phyloP scores from a whole-genome alignment of 2,797 vertebrate genomes.

The Sciurus carolinensis region DNA sequence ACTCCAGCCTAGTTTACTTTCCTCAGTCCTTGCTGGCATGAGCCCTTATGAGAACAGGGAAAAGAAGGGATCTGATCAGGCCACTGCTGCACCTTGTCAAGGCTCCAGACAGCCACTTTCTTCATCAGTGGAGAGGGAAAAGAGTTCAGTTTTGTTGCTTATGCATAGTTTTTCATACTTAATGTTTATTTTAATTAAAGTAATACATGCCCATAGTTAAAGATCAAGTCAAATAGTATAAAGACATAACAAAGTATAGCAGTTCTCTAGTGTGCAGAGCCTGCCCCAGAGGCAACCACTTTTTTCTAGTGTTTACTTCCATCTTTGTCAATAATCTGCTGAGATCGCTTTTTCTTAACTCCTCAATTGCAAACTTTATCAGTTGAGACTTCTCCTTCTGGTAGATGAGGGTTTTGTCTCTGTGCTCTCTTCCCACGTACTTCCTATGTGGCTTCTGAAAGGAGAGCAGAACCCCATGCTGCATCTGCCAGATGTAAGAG shows the following conservation, averaged over 20 bases:
- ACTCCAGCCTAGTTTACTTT: neutral
- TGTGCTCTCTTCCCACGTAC: neutral
- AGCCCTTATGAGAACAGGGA: neutral
- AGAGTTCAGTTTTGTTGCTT: neutral
- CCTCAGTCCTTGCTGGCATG: fast-evolving
- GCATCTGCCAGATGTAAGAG: conserved; percentile 64
- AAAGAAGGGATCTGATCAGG: too few relatives aligned
- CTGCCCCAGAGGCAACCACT: neutral
- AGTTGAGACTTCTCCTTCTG: neutral
- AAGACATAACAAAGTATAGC: neutral
- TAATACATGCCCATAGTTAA: neutral
- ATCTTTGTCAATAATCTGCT: neutral
- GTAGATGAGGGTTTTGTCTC: conserved; percentile 57
- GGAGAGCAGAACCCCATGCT: neutral
- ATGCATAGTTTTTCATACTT: neutral
- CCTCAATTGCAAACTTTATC: conserved; percentile 24
- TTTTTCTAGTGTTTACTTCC: neutral
- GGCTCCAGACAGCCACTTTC: neutral
- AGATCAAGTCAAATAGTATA: neutral
- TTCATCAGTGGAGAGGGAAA: neutral
- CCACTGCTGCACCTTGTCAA: neutral
- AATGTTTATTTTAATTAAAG: neutral
- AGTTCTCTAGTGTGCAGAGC: neutral
- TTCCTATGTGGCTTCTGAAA: neutral
- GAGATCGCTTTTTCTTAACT: conserved; percentile 3